phyloP scores from a whole-genome alignment of 2,888 invertebrate genomes.

The Hanleya hanleyi region DNA sequence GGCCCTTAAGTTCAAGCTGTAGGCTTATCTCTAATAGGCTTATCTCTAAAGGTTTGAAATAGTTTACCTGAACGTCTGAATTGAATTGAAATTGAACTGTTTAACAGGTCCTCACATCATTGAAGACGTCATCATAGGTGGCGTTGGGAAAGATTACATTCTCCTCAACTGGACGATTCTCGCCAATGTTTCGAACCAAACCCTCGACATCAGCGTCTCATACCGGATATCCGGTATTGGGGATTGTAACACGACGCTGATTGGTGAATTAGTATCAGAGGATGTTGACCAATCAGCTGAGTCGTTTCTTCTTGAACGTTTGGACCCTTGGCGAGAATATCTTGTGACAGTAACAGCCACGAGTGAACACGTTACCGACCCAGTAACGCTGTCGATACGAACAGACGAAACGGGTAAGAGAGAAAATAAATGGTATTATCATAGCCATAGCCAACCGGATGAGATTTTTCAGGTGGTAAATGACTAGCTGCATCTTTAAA shows the following conservation, averaged over 20 bases:
- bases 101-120: background rate
- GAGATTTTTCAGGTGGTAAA: no score
- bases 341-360: conserved; percentile 6
- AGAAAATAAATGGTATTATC: no score
- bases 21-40: no score
- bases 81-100: background rate
- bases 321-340: conserved; percentile 11
- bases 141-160: background rate
- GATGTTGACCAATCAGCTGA: background rate
- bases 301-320: background rate
- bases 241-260: conserved; percentile 40
- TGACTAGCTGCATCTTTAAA: no score
- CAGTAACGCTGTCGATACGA: background rate
- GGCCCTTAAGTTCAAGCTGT: no score
- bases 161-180: conserved; percentile 5
- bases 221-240: conserved; percentile 47
- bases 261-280: background rate
- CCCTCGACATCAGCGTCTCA: conserved; percentile 41
- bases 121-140: background rate
- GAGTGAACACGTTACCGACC: conserved; percentile 10
- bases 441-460: no score
- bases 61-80: no score
- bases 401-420: conserved; percentile 24
- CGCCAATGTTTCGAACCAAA: conserved; percentile 28
- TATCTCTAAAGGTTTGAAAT: no score